phyloP scores from a whole-genome alignment of 37 sponge, comb jelly and placozoan genomes.

The Tethya wilhelma region DNA sequence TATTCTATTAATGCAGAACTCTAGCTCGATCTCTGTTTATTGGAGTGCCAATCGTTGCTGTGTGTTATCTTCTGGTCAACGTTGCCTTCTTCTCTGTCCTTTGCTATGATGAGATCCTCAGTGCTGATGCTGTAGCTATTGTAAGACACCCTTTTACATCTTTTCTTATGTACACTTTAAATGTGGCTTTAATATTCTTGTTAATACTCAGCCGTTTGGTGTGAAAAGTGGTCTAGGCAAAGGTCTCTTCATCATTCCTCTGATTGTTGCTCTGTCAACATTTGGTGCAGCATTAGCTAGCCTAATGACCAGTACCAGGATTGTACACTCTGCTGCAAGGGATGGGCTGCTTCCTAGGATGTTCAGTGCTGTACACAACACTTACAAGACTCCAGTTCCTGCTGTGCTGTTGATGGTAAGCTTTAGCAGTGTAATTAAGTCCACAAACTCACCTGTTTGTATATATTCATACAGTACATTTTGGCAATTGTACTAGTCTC shows the following conservation, averaged over 20 bases:
- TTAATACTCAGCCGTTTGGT: slow-evolving; percentile 50
- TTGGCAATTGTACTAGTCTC: slow-evolving; percentile 1
- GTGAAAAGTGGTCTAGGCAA: slow-evolving; percentile 27
- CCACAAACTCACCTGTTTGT: background rate
- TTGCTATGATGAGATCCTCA: slow-evolving; percentile 27
- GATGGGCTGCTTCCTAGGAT: slow-evolving; percentile 44
- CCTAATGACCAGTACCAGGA: slow-evolving; percentile 9
- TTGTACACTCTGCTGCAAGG: slow-evolving; percentile 55
- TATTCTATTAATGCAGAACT: slow-evolving; percentile 25
- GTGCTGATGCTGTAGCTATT: slow-evolving; percentile 62
- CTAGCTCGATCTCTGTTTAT: slow-evolving; percentile 54
- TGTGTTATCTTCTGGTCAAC: slow-evolving; percentile 76
- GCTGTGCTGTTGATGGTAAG: slow-evolving; percentile 58
- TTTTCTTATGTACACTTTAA: background rate
- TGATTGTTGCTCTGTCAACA: slow-evolving; percentile 59
- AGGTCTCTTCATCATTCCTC: slow-evolving; percentile 69
- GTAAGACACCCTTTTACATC: slow-evolving; percentile 35
- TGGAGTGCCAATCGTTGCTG: slow-evolving; percentile 60
- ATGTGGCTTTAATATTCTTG: background rate
- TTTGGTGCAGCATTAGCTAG: slow-evolving; percentile 62
- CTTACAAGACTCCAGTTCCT: slow-evolving; percentile 60
- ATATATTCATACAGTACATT: slow-evolving; percentile 20
- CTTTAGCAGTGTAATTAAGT: background rate
- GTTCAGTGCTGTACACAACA: slow-evolving; percentile 55
- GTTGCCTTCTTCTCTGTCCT: slow-evolving; percentile 72